phyloP scores from a whole-genome alignment of 1,140 invertebrate species.

The Pseudomyrmex pallidus region DNA sequence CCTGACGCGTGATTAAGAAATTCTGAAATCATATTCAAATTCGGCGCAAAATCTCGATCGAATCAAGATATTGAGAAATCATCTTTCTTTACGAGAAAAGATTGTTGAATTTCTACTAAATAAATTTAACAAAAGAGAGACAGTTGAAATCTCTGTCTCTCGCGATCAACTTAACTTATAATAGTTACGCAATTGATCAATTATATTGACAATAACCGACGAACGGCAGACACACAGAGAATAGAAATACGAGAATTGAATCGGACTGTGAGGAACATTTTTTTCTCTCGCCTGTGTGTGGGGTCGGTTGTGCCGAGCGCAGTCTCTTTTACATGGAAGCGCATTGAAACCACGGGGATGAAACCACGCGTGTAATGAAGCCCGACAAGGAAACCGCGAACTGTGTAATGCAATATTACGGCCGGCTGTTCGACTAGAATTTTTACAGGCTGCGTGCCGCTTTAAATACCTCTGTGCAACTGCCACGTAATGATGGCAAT shows the following conservation, averaged over 20 bases:
- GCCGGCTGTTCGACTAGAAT: slow-evolving; percentile 64
- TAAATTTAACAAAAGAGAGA: background rate
- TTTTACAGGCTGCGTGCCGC: slow-evolving; percentile 60
- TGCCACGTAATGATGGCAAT: slow-evolving; percentile 60
- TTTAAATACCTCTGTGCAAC: slow-evolving; percentile 59
- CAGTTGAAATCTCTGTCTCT: background rate
- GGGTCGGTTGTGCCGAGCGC: background rate
- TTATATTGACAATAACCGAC: background rate
- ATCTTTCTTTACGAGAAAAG: too few species aligned
- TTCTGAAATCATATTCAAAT: too few species aligned
- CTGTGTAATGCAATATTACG: slow-evolving; percentile 68
- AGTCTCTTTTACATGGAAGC: slow-evolving; percentile 36
- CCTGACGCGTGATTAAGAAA: too few species aligned
- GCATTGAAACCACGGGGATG: slow-evolving; percentile 17
- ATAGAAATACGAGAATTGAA: slow-evolving; percentile 29
- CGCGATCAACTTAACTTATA: background rate
- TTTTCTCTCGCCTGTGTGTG: slow-evolving; percentile 15
- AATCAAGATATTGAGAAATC: too few species aligned
- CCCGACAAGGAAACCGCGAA: slow-evolving; percentile 68
- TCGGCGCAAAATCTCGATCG: too few species aligned
- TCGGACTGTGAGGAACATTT: background rate
- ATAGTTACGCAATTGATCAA: background rate
- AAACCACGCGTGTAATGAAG: slow-evolving; percentile 64
- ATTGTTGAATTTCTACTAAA: too few species aligned
- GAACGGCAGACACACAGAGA: background rate